phyloP scores from a whole-genome alignment of 2,888 invertebrate species.

The Eulithis testata region DNA sequence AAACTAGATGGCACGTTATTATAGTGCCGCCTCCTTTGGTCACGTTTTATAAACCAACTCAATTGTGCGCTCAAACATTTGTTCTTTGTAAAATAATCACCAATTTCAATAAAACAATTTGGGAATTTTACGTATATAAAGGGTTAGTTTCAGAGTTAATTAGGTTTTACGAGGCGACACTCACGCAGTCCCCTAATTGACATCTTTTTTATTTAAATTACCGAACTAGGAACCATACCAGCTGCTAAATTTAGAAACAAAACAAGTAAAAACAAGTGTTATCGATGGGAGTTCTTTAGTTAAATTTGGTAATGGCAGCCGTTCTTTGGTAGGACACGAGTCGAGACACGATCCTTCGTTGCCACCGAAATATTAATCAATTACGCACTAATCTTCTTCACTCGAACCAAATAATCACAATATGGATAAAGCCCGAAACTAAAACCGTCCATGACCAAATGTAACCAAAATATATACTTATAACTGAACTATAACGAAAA shows the following conservation, averaged over 20 bases:
- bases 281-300: constrained; percentile 58
- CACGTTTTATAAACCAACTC: constrained; percentile 71
- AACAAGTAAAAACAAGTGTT: constrained; percentile 65
- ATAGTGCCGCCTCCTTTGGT: constrained; percentile 83
- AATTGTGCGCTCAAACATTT: constrained; percentile 77
- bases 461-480: constrained; percentile 54
- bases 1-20: constrained; percentile 85
- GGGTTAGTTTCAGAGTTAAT: constrained; percentile 51
- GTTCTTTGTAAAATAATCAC: constrained; percentile 61
- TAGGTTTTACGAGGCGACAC: constrained; percentile 75
- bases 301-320: constrained; percentile 61
- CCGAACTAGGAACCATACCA: constrained; percentile 85
- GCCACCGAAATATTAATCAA: constrained; percentile 43
- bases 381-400: constrained; percentile 34
- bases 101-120: constrained; percentile 47
- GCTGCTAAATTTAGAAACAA: constrained; percentile 83
- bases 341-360: constrained; percentile 48
- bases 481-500: constrained; percentile 60
- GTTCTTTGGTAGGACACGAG: constrained; percentile 48
- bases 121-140: constrained; percentile 57
- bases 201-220: constrained; percentile 80
- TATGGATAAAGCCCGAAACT: constrained; percentile 51
- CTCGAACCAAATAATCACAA: constrained; percentile 38
- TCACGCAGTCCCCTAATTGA: constrained; percentile 84
- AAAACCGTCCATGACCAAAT: constrained; percentile 61